Percentiles rank a stretch among this genome's conserved stretches.
Evolutionary conservation across 2,797 vertebrate genomes (phyloP).

Genomic region (Lacerta viridis): DNA sequence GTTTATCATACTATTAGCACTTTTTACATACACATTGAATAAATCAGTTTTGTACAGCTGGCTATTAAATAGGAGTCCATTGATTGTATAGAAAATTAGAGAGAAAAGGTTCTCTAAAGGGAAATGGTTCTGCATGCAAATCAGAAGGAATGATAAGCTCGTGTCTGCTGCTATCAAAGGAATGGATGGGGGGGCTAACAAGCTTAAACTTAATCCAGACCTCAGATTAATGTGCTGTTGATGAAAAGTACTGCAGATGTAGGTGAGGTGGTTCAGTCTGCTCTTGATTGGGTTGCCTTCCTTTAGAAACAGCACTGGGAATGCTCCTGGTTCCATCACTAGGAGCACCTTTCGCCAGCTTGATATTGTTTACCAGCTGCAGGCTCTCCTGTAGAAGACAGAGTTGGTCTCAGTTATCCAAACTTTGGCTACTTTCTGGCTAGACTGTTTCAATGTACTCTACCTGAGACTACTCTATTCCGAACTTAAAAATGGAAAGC

Average conservation of each 20-base stretch:
- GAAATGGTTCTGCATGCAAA: neutral
- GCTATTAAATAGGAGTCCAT: constrained; percentile 65
- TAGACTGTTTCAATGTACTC: too few relatives aligned
- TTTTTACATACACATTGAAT: constrained; percentile 55
- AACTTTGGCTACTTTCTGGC: neutral
- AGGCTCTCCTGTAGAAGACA: neutral
- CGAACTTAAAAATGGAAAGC: too few relatives aligned
- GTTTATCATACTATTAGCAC: constrained; percentile 65
- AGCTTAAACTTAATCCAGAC: neutral
- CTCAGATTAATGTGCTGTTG: neutral
- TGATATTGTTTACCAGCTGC: neutral
- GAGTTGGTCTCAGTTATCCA: neutral
- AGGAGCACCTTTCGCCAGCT: neutral
- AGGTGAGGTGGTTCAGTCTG: neutral
- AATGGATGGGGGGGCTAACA: neutral
- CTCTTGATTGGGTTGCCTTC: neutral
- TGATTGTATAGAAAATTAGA: constrained; percentile 42
- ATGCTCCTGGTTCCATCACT: neutral
- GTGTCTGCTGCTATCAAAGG: neutral
- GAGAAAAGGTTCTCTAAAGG: neutral
- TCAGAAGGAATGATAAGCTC: neutral
- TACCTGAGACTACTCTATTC: too few relatives aligned
- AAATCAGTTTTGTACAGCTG: constrained; percentile 62
- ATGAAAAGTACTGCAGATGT: neutral
- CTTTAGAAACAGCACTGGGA: neutral